Percentiles rank a stretch among this genome's conserved stretches.
These are phyloP conservation scores for Tachina lurida DNA, from an alignment of 2,888 invertebrate species.

Conservation along the genomic window DNA sequence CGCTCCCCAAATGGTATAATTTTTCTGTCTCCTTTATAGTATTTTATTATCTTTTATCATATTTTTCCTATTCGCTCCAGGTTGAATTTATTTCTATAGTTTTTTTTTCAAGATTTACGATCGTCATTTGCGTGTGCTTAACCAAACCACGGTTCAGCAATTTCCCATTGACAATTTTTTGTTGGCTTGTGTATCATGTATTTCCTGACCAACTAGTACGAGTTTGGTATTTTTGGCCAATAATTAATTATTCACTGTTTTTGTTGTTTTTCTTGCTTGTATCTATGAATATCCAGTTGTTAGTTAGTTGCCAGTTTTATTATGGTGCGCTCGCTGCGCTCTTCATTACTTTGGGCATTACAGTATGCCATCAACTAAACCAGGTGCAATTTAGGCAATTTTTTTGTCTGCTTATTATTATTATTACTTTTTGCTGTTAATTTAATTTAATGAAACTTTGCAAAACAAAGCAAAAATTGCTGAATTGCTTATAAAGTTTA, in stretches of 20 bases:
- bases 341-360: constrained; percentile 43
- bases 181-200: constrained; percentile 26
- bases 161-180: constrained; percentile 28
- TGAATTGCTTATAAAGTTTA: constrained; percentile 33
- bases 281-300: too few relatives aligned
- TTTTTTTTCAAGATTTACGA: not conserved
- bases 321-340: constrained; percentile 24
- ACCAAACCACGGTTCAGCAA: constrained; percentile 24
- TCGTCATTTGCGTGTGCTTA: not conserved
- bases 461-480: constrained; percentile 5
- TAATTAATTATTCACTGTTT: constrained; percentile 41
- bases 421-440: constrained; percentile 6
- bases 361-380: constrained; percentile 31
- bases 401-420: constrained; percentile 3
- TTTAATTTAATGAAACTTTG: constrained; percentile 51
- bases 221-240: not conserved
- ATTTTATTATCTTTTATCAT: too few relatives aligned
- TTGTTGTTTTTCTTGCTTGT: not conserved
- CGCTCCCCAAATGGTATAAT: too few relatives aligned
- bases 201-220: constrained; percentile 43
- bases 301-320: constrained; percentile 17
- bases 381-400: constrained; percentile 52
- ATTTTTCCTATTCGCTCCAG: not conserved
- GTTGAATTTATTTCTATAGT: not conserved
- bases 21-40: too few relatives aligned